Base-by-base conservation (phyloP, 2,113 vertebrate genomes). In the Formicarius rufipectus region DNA sequence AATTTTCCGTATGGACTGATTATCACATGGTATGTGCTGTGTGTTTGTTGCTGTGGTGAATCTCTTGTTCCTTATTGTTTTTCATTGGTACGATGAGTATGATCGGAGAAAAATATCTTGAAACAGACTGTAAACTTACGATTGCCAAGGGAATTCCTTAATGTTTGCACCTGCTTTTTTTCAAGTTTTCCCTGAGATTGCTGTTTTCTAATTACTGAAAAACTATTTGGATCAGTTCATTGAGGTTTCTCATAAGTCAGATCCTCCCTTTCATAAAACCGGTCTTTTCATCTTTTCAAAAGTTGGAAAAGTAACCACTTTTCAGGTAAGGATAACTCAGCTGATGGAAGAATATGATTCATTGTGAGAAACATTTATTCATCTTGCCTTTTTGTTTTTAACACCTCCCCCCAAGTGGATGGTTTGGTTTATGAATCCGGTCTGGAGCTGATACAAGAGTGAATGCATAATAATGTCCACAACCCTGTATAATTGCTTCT, bases 151-250 rank as follows among this genome's bases (percentile, higher is more conserved):
- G 96, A 84, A 58, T 95, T 95, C 64, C 60, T 81, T 88, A 94
- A 73, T 74, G 67, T 73, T 85, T 77, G 62, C 71, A 95, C 86
- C 89, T 97, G 80, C 7, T 81, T 96, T 90, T 94, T 80, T 68
- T 45, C 47, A 88, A 67, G 16, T 75, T 95, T 94, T 90, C 58
- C 62, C 62, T 27, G 49, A 86, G 66, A 58, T 66, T 75, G 5
- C 67, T 69, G 91, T 64, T 95, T 95, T 63, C 59, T 53, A 58
- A 74, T 94, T 95, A 91, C 68, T 96, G 82, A 96, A 95, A 96
- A 93, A 75, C 63, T 88, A n/a, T 77, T 97, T 95, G 73, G 45
- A 82, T 88, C 73, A 63, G 63, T 85, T 75, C 53, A 49, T 84
- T 85, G 5, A 4, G 17, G 25, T 76, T 7, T 75, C 83, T 90